phyloP scores from a whole-genome alignment of 2,113 vertebrate species.

The Equus przewalskii region DNA sequence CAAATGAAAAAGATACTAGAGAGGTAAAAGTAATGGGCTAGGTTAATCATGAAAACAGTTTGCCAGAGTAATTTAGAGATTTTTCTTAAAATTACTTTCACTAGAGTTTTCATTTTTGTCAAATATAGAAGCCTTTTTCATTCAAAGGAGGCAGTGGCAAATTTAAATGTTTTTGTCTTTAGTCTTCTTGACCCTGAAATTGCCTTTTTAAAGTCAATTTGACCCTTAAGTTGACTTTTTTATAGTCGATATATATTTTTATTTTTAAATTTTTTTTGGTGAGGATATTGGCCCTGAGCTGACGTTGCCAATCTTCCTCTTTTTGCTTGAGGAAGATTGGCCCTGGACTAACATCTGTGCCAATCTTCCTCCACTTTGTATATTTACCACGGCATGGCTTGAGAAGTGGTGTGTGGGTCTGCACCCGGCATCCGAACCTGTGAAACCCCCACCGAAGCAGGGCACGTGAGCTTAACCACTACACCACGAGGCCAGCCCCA shows the following conservation, averaged over 20 bases:
- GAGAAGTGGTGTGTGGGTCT: no score
- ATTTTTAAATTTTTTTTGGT: not conserved
- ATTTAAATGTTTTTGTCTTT: conserved; percentile 12
- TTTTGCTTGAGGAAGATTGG: no score
- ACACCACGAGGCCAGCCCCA: no score
- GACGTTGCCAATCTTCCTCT: no score
- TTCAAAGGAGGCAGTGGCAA: not conserved
- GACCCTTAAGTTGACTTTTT: not conserved
- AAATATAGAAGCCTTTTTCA: not conserved
- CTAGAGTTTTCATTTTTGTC: not conserved
- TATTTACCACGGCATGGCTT: no score
- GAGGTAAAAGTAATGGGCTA: not conserved
- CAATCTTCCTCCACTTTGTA: no score
- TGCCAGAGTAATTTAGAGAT: not conserved
- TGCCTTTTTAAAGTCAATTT: not conserved
- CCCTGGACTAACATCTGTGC: no score
- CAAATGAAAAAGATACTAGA: not conserved
- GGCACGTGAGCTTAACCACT: no score
- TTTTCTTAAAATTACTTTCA: conserved; percentile 52
- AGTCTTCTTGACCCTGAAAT: not conserved
- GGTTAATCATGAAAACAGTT: not conserved
- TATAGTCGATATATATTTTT: not conserved
- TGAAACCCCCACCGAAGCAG: no score
- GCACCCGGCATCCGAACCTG: no score
- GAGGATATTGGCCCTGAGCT: no score